Evolutionary conservation across 2,888 invertebrate species (phyloP).

Genomic region (Rhamphomyia laevipes): DNA sequence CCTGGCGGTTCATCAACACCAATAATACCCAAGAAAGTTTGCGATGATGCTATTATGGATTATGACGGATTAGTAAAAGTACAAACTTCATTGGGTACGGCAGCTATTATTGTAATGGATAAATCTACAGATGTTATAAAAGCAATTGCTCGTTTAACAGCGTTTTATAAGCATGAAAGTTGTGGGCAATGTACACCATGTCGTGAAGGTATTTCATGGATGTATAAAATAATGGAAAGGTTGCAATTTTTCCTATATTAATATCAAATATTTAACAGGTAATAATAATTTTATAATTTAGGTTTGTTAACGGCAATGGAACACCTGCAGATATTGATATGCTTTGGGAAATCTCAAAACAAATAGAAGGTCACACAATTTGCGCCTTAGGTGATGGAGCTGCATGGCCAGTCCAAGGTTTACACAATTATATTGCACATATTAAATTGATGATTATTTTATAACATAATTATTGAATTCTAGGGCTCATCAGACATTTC

Average conservation of each 20-base stretch:
- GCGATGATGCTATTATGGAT: conserved; percentile 87
- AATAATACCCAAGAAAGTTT: conserved; percentile 82
- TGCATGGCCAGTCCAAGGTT: conserved; percentile 95
- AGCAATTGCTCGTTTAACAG: conserved; percentile 86
- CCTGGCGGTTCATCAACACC: conserved; percentile 98
- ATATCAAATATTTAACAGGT: no score
- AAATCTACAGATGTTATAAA: conserved; percentile 89
- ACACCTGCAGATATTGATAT: conserved; percentile 90
- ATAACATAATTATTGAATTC: not conserved
- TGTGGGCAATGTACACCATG: conserved; percentile 99
- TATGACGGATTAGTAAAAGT: conserved; percentile 88
- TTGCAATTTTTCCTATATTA: conserved; percentile 18
- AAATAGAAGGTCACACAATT: conserved; percentile 98
- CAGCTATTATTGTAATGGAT: conserved; percentile 97
- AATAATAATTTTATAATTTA: conserved; percentile 14
- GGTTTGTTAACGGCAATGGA: conserved; percentile 80
- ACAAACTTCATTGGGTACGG: conserved; percentile 90
- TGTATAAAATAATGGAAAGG: conserved; percentile 68
- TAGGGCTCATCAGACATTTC: conserved; percentile 77
- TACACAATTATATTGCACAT: not conserved
- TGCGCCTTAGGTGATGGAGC: conserved; percentile 97
- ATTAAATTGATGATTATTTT: not conserved
- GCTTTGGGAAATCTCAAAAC: conserved; percentile 96
- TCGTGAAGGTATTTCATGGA: conserved; percentile 89
- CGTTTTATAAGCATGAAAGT: conserved; percentile 98